Base-by-base conservation (phyloP, 2,113 vertebrate genomes). In the Cyanocitta stelleri region DNA sequence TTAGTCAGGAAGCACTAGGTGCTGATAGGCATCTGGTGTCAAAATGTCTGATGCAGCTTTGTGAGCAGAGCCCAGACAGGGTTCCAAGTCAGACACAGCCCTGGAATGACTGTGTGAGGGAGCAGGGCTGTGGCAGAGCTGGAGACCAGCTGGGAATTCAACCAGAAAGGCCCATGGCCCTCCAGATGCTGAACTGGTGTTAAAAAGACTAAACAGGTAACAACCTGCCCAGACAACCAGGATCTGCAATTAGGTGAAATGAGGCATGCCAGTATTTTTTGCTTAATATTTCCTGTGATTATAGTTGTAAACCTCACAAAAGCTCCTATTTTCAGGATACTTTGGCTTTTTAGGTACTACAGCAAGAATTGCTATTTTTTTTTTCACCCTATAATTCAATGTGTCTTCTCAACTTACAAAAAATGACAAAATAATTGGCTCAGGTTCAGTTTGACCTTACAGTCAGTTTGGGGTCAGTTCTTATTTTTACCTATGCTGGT, bases 401-500 rank as follows among this genome's bases (percentile, higher is more conserved):
- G n/a, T 44, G 30, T 80, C 56, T 74, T 87, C 33, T 68, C n/a
- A 74, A 5, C 9, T 88, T 85, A 52, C 9, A 87, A 74, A 86
- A 94, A 81, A 54, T 1, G 30, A 35, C 1, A 1, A 39, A 82
- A 27, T 72, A 95, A 87, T 76, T 93, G 32, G 12, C 76, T 94
- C 52, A 78, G 55, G 71, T 71, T 93, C 18, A 73, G 9, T 51
- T 94, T 94, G 66, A 91, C 56, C 43, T 93, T 80, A 89, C 1
- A 24, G 22, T 78, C 67, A 85, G 8, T 54, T 84, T 92, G 10
- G 43, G 43, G 43, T 73, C 84, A 75, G 27, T 44, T 74, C 32
- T 94, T 84, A 44, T 73, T 93, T 94, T 92, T n/a, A 72, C 52
- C 30, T 66, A 10, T 64, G 18, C 19, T 64, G 58, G 16, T 43